Conservation (phyloP, 2,888 invertebrate genomes). For the Elgonia sp. region DNA sequence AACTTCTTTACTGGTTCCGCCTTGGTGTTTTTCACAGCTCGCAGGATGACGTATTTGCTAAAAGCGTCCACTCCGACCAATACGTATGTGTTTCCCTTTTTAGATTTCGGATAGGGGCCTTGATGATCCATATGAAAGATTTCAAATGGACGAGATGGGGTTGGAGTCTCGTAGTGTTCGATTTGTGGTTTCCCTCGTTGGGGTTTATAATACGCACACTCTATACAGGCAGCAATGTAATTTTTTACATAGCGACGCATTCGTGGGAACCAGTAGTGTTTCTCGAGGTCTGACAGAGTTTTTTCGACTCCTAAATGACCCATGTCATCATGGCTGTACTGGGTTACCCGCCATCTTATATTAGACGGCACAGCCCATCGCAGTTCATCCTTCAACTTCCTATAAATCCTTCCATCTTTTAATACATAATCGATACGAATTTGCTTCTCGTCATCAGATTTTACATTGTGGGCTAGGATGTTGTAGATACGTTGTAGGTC, state of each 20-base stretch:
- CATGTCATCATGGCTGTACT: constrained; percentile 26
- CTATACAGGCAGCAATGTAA: background rate
- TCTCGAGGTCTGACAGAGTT: background rate
- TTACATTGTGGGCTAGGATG: background rate
- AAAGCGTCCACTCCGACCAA: constrained; percentile 20
- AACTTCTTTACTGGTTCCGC: too few species aligned
- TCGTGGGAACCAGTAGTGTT: constrained; percentile 26
- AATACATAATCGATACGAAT: background rate
- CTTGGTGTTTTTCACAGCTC: background rate
- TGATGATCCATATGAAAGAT: background rate
- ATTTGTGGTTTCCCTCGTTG: background rate
- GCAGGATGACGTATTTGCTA: background rate
- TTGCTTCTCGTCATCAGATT: constrained; percentile 1
- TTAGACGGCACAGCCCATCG: constrained; percentile 22
- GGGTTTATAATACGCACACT: background rate
- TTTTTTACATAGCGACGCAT: constrained; percentile 6
- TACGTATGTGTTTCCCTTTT: background rate
- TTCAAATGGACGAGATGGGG: constrained; percentile 1
- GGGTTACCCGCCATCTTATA: constrained; percentile 18
- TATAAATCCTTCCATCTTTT: background rate
- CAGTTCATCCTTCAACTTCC: background rate
- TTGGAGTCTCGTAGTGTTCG: background rate
- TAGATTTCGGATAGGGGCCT: constrained; percentile 1
- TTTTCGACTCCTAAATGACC: constrained; percentile 14
- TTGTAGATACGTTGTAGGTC: constrained; percentile 10